Conservation (phyloP, 2,888 invertebrate genomes). For the Ecliptopera silaceata region DNA sequence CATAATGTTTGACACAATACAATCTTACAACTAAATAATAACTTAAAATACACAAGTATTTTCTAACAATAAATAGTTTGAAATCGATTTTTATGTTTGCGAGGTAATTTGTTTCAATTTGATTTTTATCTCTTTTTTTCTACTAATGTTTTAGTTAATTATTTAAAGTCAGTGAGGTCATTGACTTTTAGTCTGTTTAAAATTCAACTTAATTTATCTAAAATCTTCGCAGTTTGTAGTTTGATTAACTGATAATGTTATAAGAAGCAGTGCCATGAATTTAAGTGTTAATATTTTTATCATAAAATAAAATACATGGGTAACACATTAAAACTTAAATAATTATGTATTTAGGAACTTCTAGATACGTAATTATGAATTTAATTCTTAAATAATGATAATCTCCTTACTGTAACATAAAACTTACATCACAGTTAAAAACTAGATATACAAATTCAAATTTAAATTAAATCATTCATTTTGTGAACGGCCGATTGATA, state of each 20-base stretch:
- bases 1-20: conserved; percentile 34
- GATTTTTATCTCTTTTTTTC: neutral
- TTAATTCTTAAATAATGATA: conserved; percentile 33
- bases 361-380: conserved; percentile 33
- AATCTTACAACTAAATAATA: conserved; percentile 43
- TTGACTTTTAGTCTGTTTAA: too few species aligned
- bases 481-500: neutral
- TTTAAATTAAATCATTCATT: neutral
- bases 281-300: too few species aligned
- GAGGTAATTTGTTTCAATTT: conserved; percentile 7
- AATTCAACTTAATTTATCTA: too few species aligned
- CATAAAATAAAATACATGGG: too few species aligned
- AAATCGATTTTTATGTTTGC: neutral
- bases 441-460: conserved; percentile 33
- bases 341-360: conserved; percentile 47
- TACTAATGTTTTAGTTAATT: neutral
- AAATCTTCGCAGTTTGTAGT: too few species aligned
- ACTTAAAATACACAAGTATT: conserved; percentile 25
- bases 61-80: neutral
- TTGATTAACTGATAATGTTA: too few species aligned
- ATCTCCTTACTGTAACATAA: conserved; percentile 49
- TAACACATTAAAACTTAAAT: conserved; percentile 1
- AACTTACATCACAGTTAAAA: conserved; percentile 50
- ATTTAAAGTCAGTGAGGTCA: too few species aligned
- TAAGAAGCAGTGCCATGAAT: too few species aligned